These are phyloP conservation scores for Rhagonycha lutea DNA, from an alignment of 2,888 invertebrate genomes.

Conservation along the genomic window DNA sequence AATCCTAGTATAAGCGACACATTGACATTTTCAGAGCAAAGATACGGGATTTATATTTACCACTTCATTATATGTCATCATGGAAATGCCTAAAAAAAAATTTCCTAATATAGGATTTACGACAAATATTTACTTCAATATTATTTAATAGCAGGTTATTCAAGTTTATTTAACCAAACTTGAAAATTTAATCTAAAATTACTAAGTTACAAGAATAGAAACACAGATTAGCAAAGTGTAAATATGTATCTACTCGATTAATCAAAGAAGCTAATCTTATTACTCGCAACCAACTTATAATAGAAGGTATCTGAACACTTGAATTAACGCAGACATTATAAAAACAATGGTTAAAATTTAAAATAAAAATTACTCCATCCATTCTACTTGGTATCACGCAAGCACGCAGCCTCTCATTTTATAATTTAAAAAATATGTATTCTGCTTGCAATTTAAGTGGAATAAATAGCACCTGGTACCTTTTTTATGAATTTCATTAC, in stretches of 20 bases:
- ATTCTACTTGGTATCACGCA: neutral
- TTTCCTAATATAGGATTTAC: neutral
- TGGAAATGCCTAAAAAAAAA: neutral
- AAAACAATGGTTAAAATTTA: neutral
- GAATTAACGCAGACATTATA: neutral
- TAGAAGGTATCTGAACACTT: neutral
- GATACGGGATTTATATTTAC: neutral
- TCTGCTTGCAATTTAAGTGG: neutral
- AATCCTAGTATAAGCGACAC: neutral
- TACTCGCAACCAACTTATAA: neutral
- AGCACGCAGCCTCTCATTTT: neutral
- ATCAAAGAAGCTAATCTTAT: slow-evolving; percentile 3
- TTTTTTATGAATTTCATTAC: too few species aligned
- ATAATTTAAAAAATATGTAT: neutral
- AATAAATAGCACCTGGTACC: neutral
- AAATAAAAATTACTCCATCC: neutral
- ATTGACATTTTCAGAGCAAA: neutral
- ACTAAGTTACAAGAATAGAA: neutral
- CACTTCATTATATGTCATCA: neutral
- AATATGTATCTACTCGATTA: slow-evolving; percentile 1
- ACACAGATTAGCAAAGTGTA: neutral
- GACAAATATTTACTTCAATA: neutral
- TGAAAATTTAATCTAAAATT: neutral
- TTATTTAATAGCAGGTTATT: neutral
- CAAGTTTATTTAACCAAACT: neutral